Evolutionary conservation across 2,797 vertebrate genomes (phyloP).

Genomic region (Hemibagrus guttatus): DNA sequence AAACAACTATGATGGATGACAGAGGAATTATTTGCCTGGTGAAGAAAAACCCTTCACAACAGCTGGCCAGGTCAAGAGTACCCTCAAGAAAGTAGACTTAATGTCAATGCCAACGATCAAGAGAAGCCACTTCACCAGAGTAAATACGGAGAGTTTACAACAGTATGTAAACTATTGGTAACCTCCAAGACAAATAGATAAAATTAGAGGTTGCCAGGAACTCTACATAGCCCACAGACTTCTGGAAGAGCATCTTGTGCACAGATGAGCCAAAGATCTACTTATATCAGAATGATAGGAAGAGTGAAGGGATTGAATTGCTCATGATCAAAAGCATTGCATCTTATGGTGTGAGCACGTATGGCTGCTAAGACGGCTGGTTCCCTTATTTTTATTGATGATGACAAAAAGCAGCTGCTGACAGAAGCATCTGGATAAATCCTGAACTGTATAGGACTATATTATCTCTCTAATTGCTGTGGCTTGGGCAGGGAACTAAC

Average conservation of each 20-base stretch:
- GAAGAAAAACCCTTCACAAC: not conserved
- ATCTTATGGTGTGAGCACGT: not conserved
- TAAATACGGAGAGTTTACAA: too few species aligned
- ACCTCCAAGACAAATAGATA: not conserved
- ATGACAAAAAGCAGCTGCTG: too few species aligned
- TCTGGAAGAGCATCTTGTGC: not conserved
- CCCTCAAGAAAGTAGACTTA: too few species aligned
- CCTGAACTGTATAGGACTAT: too few species aligned
- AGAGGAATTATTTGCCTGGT: not conserved
- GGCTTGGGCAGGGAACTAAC: too few species aligned
- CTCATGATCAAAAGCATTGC: not conserved
- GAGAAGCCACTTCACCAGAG: too few species aligned
- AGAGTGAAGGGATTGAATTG: not conserved
- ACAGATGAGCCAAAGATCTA: not conserved
- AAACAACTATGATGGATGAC: not conserved
- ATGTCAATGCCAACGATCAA: too few species aligned
- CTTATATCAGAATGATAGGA: not conserved
- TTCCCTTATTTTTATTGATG: too few species aligned
- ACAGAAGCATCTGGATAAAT: too few species aligned
- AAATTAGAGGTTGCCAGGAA: not conserved
- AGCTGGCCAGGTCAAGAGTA: too few species aligned
- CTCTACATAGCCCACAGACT: not conserved
- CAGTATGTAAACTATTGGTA: too few species aligned
- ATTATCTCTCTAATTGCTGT: too few species aligned
- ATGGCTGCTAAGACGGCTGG: not conserved